phyloP scores from a whole-genome alignment of 1,140 invertebrate genomes.

The Pseudomyrmex pallidus region DNA sequence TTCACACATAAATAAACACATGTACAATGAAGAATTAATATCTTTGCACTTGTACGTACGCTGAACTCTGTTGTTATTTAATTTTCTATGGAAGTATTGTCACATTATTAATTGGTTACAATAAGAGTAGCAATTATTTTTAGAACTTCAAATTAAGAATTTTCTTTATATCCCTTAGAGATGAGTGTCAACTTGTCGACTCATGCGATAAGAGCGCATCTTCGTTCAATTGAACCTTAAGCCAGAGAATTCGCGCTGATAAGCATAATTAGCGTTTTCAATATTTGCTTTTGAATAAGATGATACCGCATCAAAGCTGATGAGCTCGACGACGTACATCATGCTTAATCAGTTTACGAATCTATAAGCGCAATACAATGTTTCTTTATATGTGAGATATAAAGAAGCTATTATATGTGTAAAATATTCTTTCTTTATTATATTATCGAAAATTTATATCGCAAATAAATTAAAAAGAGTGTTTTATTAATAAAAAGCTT shows the following conservation, averaged over 20 bases:
- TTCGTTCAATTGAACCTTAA: conserved; percentile 23
- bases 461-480: neutral
- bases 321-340: no score
- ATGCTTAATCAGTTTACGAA: neutral
- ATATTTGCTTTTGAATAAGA: neutral
- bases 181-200: conserved; percentile 8
- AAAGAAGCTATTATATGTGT: neutral
- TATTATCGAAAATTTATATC: neutral
- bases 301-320: no score
- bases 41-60: neutral
- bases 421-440: neutral
- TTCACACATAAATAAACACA: no score
- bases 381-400: neutral
- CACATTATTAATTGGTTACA: neutral
- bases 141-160: neutral
- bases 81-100: no score
- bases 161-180: neutral
- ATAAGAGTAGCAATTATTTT: conserved; percentile 21
- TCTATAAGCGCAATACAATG: neutral
- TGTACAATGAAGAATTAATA: neutral
- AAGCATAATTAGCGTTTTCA: neutral
- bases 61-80: no score
- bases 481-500: neutral
- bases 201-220: conserved; percentile 24
- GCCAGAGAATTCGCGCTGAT: neutral